phyloP scores from a whole-genome alignment of 2,797 vertebrate species.

The Pempheris klunzingeri region DNA sequence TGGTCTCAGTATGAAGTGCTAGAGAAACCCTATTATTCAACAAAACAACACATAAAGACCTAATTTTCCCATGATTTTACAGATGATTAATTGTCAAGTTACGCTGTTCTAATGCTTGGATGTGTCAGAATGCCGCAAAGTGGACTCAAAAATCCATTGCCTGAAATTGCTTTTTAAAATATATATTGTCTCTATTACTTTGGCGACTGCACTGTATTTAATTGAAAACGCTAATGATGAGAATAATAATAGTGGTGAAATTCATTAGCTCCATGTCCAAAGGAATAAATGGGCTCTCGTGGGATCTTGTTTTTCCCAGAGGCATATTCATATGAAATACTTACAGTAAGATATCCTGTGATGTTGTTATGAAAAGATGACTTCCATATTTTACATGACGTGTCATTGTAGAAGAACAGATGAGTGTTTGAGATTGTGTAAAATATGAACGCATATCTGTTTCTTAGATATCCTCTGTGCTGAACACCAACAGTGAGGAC shows the following conservation, averaged over 20 bases:
- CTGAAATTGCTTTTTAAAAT: slow-evolving; percentile 8
- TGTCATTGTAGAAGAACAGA: not conserved
- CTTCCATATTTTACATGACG: not conserved
- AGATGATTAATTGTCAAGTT: slow-evolving; percentile 24
- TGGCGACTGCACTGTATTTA: not conserved
- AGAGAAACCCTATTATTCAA: slow-evolving; percentile 42
- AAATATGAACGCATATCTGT: not conserved
- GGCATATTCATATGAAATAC: not conserved
- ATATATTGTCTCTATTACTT: slow-evolving; percentile 3
- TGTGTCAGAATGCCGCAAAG: slow-evolving; percentile 4
- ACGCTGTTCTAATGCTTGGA: not conserved
- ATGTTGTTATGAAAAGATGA: not conserved
- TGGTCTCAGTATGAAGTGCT: slow-evolving; percentile 32
- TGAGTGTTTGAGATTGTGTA: not conserved
- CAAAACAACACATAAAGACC: slow-evolving; percentile 37
- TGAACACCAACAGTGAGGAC: slow-evolving; percentile 16
- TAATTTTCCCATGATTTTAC: slow-evolving; percentile 36
- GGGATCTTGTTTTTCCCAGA: not conserved
- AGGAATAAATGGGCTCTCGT: slow-evolving; percentile 16
- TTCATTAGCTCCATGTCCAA: slow-evolving; percentile 5
- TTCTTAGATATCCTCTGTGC: not conserved
- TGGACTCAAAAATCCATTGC: slow-evolving; percentile 3
- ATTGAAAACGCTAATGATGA: slow-evolving; percentile 20
- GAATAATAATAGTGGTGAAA: slow-evolving; percentile 9
- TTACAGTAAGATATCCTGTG: not conserved